Evolutionary conservation across 2,113 vertebrate species (phyloP), one percentile per base, ranked within the genome.

Genomic region (Okapia johnstoni): DNA sequence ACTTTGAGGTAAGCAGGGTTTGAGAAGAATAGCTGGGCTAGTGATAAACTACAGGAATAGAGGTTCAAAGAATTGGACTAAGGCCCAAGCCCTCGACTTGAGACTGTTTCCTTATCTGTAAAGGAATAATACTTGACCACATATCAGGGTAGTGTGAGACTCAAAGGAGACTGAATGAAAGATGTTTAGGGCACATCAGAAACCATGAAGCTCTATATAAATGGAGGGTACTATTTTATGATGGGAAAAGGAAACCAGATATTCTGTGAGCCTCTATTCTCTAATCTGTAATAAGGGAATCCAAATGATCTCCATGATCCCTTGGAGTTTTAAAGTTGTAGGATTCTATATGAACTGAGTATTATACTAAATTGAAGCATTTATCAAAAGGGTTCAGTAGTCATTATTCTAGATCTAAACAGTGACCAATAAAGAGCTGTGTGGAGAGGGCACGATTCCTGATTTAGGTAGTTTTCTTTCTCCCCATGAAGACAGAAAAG

Each of bases 51-150:
- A 90, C 52, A 40, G 61, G 52, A 85, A 40, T 16, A 81, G 25
- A 30, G 43, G 54, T 97, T 87, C 86, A 96, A 96, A 94, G 94
- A 95, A 96, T 0, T 83, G 40, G 43, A 79, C 92, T 40, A 54
- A 6, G 48, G 54, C 11, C 77, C 55, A 85, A 73, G 28, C 28
- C 40, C 87, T 95, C 61, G 86, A 66, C 30, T 25, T 60, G 76
- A 80, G 40, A 80, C 58, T 58, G 33, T 55, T 73, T 93, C 50
- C 58, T 94, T 73, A 80, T 52, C 52, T 85, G 10, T 73, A 90
- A 85, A 88, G 58, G 43, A 90, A 63, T 50, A 94, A 50, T 61
- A 93, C 25, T 85, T 61, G 52, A 85, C 13, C 66, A 85, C 15
- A 21, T 87, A 50, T 28, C 36, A 77, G 40, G 30, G 21, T 25